Percentiles rank a stretch among this genome's conserved stretches.
Conservation (phyloP, 2,888 invertebrate species). For the Steromphala cineraria region DNA sequence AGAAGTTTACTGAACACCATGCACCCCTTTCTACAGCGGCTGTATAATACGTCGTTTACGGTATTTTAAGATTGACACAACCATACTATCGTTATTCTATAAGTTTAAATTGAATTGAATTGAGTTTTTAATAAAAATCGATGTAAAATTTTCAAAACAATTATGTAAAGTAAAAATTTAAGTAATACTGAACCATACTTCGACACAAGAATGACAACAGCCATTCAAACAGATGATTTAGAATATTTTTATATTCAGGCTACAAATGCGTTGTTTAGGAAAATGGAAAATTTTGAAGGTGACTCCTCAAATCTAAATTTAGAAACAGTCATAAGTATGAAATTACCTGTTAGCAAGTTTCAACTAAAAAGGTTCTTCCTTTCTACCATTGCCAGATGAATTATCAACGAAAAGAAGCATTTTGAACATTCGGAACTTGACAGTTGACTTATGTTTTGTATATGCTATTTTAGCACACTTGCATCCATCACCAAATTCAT, state of each 20-base stretch:
- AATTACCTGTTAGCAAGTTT: neutral
- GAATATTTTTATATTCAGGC: neutral
- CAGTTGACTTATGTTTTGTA: neutral
- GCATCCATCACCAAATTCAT: neutral
- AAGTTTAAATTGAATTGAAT: too few relatives aligned
- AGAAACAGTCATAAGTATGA: neutral
- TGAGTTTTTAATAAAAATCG: too few relatives aligned
- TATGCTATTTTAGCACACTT: neutral
- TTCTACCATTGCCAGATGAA: neutral
- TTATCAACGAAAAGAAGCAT: neutral
- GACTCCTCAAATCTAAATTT: neutral
- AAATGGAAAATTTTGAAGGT: neutral
- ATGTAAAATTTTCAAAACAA: too few relatives aligned
- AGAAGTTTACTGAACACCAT: too few relatives aligned
- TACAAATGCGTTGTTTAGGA: neutral
- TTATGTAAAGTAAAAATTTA: too few relatives aligned
- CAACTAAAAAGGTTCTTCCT: neutral
- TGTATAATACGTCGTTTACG: too few relatives aligned
- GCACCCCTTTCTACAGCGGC: too few relatives aligned
- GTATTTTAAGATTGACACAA: too few relatives aligned
- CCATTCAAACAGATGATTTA: neutral
- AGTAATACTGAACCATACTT: neutral
- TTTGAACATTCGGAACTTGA: neutral
- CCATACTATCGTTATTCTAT: too few relatives aligned
- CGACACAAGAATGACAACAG: neutral